Base-by-base conservation (phyloP, 2,113 vertebrate genomes). In the Pionites leucogaster region DNA sequence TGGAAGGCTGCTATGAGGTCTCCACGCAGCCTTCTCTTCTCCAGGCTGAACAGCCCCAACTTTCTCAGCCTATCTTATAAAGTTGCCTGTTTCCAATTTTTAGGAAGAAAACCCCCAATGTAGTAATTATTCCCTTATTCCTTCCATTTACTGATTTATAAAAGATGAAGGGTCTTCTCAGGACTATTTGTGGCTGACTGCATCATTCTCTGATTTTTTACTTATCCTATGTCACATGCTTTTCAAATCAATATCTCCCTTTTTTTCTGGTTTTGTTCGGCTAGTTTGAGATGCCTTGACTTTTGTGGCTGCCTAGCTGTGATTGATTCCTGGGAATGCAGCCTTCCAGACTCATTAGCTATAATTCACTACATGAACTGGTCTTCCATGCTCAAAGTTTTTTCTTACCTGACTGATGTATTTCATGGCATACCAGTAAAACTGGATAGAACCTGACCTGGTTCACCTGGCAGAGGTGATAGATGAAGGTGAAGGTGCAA, bases 81-180 rank as follows among this genome's bases (percentile, higher is more conserved):
- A 79, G 12, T 44, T 71, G 4, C 8, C 3, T 76, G 10, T 42
- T 75, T 20, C 20, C 7, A 55, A 71, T 25, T 24, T 35, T 25
- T 6, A 6, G 33, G 55, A n/a, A n/a, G 8, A 57, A 74, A 53
- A 0, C 6, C 1, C 19, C 53, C 46, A 59, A 4, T 77, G 6
- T 11, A 92, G 4, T 28, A n/a, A 65, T 59, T 60, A 47, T 46
- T 59, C 9, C 19, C 7, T 67, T 47, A 17, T 65, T 76, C 11
- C 4, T 12, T 55, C 17, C 6, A 20, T 41, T 71, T 47, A 50
- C 15, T 55, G 52, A 57, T 85, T 76, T 68, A 29, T 46, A 9
- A 2, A 41, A n/a, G 10, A 31, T 25, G 25, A 79, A 76, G 17
- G 4, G 1, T 37, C 10, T 64, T 53, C 33, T 75, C 39, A 65